phyloP scores from a whole-genome alignment of 2,113 vertebrate genomes.

The Callionymus lyra region DNA sequence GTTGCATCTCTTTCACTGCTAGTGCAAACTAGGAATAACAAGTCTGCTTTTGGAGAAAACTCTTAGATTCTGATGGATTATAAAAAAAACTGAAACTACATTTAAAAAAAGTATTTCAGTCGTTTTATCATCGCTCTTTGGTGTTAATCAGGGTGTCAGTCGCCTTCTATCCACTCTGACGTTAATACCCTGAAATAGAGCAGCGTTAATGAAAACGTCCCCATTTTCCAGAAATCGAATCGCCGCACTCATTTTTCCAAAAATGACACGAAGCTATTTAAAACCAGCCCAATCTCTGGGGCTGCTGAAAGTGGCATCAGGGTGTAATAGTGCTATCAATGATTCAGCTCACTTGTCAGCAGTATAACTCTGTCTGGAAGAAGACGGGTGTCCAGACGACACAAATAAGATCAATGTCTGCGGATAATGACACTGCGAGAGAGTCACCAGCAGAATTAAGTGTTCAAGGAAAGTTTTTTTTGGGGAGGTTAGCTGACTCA shows the following conservation, averaged over 20 bases:
- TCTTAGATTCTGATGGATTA: too few relatives aligned
- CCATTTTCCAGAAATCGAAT: slow-evolving; percentile 21
- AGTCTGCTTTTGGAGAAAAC: too few relatives aligned
- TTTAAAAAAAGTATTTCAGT: slow-evolving; percentile 1
- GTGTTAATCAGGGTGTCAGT: neutral
- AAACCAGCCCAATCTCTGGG: slow-evolving; percentile 28
- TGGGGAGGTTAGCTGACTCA: slow-evolving; percentile 1
- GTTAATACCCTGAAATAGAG: slow-evolving; percentile 17
- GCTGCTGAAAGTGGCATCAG: slow-evolving; percentile 31
- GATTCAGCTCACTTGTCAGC: slow-evolving; percentile 42
- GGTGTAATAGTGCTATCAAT: slow-evolving; percentile 48
- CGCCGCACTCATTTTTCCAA: slow-evolving; percentile 5
- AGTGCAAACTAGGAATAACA: too few relatives aligned
- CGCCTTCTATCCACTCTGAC: slow-evolving; percentile 7
- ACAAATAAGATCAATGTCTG: slow-evolving; percentile 4
- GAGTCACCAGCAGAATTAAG: neutral
- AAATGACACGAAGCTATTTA: slow-evolving; percentile 42
- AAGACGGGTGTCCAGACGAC: slow-evolving; percentile 17
- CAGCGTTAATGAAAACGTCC: slow-evolving; percentile 6
- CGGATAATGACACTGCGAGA: slow-evolving; percentile 4
- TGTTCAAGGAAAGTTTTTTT: slow-evolving; percentile 9
- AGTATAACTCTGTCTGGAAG: slow-evolving; percentile 18
- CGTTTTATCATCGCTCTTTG: slow-evolving; percentile 4
- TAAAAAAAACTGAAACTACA: too few relatives aligned
- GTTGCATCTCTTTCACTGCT: too few relatives aligned